phyloP scores from a whole-genome alignment of 1,140 invertebrate species.

The Drosophila sp. region DNA sequence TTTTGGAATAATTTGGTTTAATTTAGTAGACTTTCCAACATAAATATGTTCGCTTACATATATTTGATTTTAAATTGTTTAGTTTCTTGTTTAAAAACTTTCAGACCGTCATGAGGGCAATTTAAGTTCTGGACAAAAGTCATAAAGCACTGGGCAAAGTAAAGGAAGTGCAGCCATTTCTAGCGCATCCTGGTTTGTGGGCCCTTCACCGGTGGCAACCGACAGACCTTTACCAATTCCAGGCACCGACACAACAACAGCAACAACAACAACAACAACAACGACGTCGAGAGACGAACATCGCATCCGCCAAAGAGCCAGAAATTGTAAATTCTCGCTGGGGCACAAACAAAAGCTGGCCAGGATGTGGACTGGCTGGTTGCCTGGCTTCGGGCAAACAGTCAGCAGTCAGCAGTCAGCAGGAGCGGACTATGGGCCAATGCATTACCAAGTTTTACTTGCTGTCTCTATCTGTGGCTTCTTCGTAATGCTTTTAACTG shows the following conservation, averaged over 20 bases:
- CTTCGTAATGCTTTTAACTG: conserved; percentile 38
- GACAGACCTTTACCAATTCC: conserved; percentile 6
- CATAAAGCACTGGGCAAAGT: conserved; percentile 33
- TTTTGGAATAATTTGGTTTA: too few relatives aligned
- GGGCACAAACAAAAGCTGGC: conserved; percentile 65
- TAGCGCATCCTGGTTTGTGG: conserved; percentile 64
- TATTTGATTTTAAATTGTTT: not conserved
- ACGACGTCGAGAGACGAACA: conserved; percentile 19
- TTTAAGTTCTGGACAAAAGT: conserved; percentile 21
- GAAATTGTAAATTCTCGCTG: conserved; percentile 73
- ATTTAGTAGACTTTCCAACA: too few relatives aligned
- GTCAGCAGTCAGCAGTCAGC: not conserved
- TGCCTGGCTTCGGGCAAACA: not conserved
- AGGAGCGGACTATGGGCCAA: conserved; percentile 26
- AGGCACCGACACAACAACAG: conserved; percentile 6
- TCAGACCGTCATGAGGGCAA: conserved; percentile 3
- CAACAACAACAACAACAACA: conserved; percentile 17
- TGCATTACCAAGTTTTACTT: conserved; percentile 62
- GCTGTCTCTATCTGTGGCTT: conserved; percentile 42
- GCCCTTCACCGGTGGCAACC: conserved; percentile 6
- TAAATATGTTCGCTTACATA: not conserved
- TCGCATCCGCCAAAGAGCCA: conserved; percentile 38
- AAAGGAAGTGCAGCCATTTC: conserved; percentile 73
- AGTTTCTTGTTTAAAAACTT: not conserved
- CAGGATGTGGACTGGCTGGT: conserved; percentile 55